Base-by-base conservation (phyloP, 2,888 invertebrate genomes). In the Herminia tarsipennalis region DNA sequence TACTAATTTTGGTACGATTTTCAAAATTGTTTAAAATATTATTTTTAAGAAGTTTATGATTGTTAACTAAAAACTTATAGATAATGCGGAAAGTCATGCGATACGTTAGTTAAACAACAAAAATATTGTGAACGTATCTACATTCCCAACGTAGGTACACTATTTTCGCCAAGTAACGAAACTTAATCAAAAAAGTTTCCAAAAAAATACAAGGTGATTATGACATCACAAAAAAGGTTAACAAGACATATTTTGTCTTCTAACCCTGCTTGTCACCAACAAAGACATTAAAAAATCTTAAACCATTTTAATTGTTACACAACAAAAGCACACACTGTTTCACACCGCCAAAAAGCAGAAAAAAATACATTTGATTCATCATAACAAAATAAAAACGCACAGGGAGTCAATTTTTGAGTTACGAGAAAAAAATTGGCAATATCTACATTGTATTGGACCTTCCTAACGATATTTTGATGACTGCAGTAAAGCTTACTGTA, bases 401-500 rank as follows among this genome's bases (percentile, higher is more conserved):
- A 61, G 50, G 56, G 61, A 76, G 69, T 72, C 66, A 70, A 70
- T 81, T 83, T 84, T 87, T 84, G 85, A 86, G 65, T 83, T 83
- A 86, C 78, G 83, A 76, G 63, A 85, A 88, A 88, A 86, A 87
- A 86, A 88, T 79, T 79, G 79, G 70, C 86, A 83, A 86, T 85
- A 85, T 72, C 80, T 66, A 73, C 76, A 81, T 76, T 79, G 79
- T 78, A 69, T 58, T 61, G 67, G 50, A 46, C 60, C 70, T 60
- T 61, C 72, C 83, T 89, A 89, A 89, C 87, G 89, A 89, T 82
- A 76, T 85, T 88, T 88, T 89, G 89, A 89, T 89, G 87, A 85
- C 77, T 79, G 73, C 70, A 55, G 54, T 70, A 76, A n/a, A 65
- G 69, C 77, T 71, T 68, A 74, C 78, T 73, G 78, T 85, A 83